Percentiles rank a stretch among this genome's conserved stretches.
These are phyloP conservation scores for Pygoscelis antarcticus DNA, from an alignment of 2,113 vertebrate species.

Conservation along the genomic window DNA sequence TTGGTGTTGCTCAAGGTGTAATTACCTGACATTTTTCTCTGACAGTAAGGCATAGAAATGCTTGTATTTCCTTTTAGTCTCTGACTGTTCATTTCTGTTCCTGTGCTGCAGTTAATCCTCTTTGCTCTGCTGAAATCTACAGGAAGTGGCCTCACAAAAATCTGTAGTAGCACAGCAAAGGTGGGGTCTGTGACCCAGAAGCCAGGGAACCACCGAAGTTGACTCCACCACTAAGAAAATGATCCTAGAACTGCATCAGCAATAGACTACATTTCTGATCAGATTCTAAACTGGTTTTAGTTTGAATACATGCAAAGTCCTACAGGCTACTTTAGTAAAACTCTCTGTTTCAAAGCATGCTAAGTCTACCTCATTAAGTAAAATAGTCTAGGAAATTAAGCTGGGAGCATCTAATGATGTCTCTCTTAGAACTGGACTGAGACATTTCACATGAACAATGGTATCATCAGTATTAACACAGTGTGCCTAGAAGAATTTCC, in stretches of 20 bases:
- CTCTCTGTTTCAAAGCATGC: background rate
- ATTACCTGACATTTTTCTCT: conserved; percentile 23
- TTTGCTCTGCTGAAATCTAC: background rate
- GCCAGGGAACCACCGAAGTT: background rate
- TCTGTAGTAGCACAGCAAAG: background rate
- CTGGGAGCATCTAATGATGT: background rate
- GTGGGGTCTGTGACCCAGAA: background rate
- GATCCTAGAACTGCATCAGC: background rate
- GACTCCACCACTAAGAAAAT: background rate
- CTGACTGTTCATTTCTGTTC: conserved; percentile 16
- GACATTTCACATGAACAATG: background rate
- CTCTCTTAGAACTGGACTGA: background rate
- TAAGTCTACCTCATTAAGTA: background rate
- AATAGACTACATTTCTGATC: background rate
- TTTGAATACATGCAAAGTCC: background rate
- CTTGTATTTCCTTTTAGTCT: background rate
- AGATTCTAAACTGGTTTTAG: background rate
- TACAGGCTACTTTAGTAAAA: background rate
- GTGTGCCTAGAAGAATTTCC: background rate
- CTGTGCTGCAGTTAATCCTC: background rate
- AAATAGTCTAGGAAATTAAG: background rate
- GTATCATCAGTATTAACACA: background rate
- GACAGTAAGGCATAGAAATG: background rate
- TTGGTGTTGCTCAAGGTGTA: background rate
- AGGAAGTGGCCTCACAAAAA: background rate